Conservation (phyloP, 2,888 invertebrate genomes). For the Microctonus hyperodae region DNA sequence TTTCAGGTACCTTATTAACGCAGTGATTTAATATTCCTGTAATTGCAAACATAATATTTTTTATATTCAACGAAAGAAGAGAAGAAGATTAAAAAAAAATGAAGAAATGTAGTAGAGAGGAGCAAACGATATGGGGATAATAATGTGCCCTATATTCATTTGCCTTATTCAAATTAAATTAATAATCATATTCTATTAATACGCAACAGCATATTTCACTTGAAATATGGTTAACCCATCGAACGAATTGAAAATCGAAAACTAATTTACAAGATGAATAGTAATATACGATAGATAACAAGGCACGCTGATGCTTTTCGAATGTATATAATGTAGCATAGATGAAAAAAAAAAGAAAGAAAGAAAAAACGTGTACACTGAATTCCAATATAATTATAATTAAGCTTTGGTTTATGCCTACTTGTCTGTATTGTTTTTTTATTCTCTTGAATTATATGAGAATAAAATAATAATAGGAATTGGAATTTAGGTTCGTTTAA, state of each 20-base stretch:
- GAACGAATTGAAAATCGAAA: conserved; percentile 39
- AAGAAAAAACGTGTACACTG: conserved; percentile 41
- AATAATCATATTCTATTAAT: conserved; percentile 29
- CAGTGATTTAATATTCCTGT: conserved; percentile 41
- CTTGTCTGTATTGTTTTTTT: conserved; percentile 23
- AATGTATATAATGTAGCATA: conserved; percentile 61
- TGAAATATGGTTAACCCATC: conserved; percentile 31
- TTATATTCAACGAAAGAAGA: conserved; percentile 48
- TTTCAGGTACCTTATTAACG: conserved; percentile 35
- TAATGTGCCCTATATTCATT: conserved; percentile 54
- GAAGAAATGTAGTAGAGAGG: conserved; percentile 42
- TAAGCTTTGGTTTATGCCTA: conserved; percentile 30
- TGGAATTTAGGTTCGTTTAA: conserved; percentile 28
- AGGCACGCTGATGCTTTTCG: conserved; percentile 51
- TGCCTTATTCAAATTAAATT: conserved; percentile 28
- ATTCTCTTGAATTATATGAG: conserved; percentile 24
- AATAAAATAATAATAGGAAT: conserved; percentile 13
- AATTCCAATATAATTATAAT: conserved; percentile 38
- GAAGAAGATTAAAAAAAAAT: conserved; percentile 9
- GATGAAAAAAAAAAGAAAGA: conserved; percentile 34
- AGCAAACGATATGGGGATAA: conserved; percentile 44
- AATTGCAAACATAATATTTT: conserved; percentile 57
- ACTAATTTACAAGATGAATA: conserved; percentile 27
- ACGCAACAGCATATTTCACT: conserved; percentile 28
- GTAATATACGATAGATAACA: conserved; percentile 35